Base-by-base conservation (phyloP, 2,113 vertebrate genomes). In the Salvator merianae region DNA sequence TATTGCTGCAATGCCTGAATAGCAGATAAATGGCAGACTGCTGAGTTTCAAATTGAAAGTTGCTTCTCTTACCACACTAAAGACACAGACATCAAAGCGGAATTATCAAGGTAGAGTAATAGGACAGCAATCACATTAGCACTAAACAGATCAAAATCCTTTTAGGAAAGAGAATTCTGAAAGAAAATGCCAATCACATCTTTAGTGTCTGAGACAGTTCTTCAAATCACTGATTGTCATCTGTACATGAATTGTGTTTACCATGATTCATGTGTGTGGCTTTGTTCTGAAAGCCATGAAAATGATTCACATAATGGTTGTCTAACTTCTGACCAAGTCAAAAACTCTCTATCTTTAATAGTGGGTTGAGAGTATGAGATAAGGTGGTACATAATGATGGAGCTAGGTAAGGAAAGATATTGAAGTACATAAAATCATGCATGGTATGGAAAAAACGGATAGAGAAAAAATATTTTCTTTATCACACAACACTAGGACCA, bases 151-250 rank as follows among this genome's bases (percentile, higher is more conserved):
- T 82, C 34, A 63, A 36, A 43, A 28, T 22, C 22, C 32, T 70
- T 55, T 71, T 59, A 81, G 16, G 5, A 72, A 13, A 34, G 38
- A 59, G 34, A 74, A 83, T 65, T 20, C n/a, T 43, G 59, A 7
- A 75, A 75, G 81, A 66, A 47, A 22, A 32, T 83, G 81, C 81
- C 71, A 83, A 74, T 66, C 65, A 50, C 24, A 13, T 32, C 38
- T 66, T 69, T 34, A 83, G 18, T 16, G 32, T 26, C 59, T 53
- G 20, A 22, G 74, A 50, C 7, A n/a, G 22, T 7, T 36, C 55
- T 53, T 47, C 34, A 79, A 79, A 24, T 8, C 24, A 50, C 13
- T 40, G n/a, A 5, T 5, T 16, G 79, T 72, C 69, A 47, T 53
- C 12, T 50, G 40, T 53, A 14, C n/a, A n/a, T 59, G 55, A 59